Conservation (phyloP, 2,888 invertebrate genomes). For the Hypsopygia costalis region DNA sequence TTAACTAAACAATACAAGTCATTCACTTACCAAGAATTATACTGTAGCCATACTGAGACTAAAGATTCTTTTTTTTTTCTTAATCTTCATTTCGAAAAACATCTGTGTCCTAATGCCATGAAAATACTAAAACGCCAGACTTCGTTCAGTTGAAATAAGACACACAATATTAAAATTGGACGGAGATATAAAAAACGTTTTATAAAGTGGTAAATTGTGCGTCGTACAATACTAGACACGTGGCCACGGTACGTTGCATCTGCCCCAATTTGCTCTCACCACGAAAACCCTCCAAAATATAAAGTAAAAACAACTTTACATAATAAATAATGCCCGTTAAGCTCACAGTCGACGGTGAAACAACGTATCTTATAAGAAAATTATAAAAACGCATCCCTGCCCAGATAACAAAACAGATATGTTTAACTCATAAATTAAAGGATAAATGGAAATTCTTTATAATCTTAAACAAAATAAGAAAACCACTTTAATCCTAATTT, state of each 20-base stretch:
- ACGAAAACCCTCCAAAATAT: constrained; percentile 32
- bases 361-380: constrained; percentile 29
- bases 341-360: constrained; percentile 49
- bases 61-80: background rate
- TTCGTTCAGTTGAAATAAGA: constrained; percentile 30
- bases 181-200: constrained; percentile 64
- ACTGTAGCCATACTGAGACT: background rate
- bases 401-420: constrained; percentile 28
- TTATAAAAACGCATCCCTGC: constrained; percentile 24
- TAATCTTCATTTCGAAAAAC: background rate
- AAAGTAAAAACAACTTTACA: constrained; percentile 36
- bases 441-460: constrained; percentile 30
- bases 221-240: constrained; percentile 32
- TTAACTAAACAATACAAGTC: background rate
- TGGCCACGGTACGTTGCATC: constrained; percentile 13
- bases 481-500: constrained; percentile 68
- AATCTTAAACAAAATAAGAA: constrained; percentile 28
- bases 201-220: constrained; percentile 63
- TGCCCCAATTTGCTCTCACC: constrained; percentile 17
- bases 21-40: background rate
- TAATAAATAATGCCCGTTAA: constrained; percentile 62
- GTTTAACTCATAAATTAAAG: constrained; percentile 21
- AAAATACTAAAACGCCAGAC: too few relatives aligned
- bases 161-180: constrained; percentile 55
- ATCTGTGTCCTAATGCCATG: background rate